Conservation (phyloP, 1,140 invertebrate species). For the Bradysia coprophila region DNA sequence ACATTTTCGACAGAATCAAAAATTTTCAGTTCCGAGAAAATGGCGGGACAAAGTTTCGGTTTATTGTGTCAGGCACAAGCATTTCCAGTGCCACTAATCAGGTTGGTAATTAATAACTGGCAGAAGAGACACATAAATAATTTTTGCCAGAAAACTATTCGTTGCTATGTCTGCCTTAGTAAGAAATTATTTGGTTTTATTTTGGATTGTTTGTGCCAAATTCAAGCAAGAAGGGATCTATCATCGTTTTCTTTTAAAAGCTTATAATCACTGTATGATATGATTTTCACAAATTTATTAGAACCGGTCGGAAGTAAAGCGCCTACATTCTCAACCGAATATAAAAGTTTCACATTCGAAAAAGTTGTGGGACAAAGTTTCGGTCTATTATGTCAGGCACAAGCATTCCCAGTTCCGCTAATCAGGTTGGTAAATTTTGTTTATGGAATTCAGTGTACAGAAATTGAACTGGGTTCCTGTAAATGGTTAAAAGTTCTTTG, state of each 20-base stretch:
- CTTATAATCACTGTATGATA: no score
- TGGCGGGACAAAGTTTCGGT: constrained; percentile 30
- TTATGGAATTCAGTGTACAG: no score
- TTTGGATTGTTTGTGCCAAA: no score
- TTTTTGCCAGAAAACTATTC: not conserved
- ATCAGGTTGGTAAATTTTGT: constrained; percentile 24
- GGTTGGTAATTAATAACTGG: no score
- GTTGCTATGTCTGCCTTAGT: no score
- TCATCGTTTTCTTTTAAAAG: no score
- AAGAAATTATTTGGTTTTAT: no score
- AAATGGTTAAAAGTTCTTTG: no score
- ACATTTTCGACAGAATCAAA: constrained; percentile 35
- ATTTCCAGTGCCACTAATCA: constrained; percentile 45
- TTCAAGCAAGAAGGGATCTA: no score
- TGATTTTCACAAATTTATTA: constrained; percentile 25
- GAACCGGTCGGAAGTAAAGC: constrained; percentile 46
- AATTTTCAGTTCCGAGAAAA: constrained; percentile 37
- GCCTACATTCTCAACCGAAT: constrained; percentile 41
- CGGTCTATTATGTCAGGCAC: constrained; percentile 52
- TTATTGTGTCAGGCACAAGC: constrained; percentile 61
- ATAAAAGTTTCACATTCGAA: constrained; percentile 40
- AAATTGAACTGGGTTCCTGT: no score
- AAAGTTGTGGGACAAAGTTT: constrained; percentile 22
- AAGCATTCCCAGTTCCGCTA: constrained; percentile 23
- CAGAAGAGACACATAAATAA: no score